Percentiles rank a stretch among this genome's conserved stretches.
Conservation (phyloP, 1,140 invertebrate species). For the Lutraria rhynchaena region DNA sequence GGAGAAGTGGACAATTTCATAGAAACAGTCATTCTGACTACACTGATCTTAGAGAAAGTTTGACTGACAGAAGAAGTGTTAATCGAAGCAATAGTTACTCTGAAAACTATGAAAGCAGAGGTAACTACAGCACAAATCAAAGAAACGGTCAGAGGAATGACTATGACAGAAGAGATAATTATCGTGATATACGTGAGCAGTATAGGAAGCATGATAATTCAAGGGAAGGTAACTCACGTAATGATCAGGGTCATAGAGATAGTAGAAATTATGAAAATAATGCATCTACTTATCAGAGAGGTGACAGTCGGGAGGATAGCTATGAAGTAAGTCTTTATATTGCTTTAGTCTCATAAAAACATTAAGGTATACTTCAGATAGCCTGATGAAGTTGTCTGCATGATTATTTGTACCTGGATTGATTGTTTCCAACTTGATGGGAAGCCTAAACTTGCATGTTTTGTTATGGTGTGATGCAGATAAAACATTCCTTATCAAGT, state of each 20-base stretch:
- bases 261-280: conserved; percentile 19
- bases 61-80: conserved; percentile 13
- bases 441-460: too few relatives aligned
- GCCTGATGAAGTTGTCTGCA: too few relatives aligned
- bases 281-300: conserved; percentile 8
- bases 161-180: conserved; percentile 50
- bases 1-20: neutral
- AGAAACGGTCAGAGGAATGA: conserved; percentile 16
- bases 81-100: neutral
- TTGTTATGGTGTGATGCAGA: too few relatives aligned
- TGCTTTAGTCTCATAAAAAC: too few relatives aligned
- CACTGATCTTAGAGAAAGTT: neutral
- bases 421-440: too few relatives aligned
- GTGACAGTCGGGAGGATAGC: conserved; percentile 22
- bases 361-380: too few relatives aligned
- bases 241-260: conserved; percentile 1
- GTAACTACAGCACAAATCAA: neutral
- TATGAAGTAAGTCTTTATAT: conserved; percentile 23
- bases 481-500: too few relatives aligned
- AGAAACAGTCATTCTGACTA: conserved; percentile 7
- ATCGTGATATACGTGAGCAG: conserved; percentile 46
- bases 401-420: too few relatives aligned
- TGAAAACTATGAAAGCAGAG: conserved; percentile 1
- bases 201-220: conserved; percentile 31
- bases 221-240: neutral